phyloP scores from a whole-genome alignment of 2,888 invertebrate species.

The Fragum sueziense region DNA sequence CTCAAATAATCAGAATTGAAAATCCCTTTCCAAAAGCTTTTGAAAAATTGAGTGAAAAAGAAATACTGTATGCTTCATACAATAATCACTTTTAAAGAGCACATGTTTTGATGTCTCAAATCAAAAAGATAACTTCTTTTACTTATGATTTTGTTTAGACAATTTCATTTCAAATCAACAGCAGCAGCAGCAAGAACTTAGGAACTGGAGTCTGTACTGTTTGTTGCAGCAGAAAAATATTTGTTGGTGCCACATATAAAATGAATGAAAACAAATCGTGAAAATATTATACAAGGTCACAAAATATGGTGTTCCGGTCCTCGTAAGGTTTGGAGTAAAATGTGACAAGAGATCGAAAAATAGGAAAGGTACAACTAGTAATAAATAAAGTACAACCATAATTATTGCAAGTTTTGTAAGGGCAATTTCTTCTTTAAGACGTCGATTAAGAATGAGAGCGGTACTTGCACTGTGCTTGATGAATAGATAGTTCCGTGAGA shows the following conservation, averaged over 20 bases:
- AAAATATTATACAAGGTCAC: slow-evolving; percentile 74
- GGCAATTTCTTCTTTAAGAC: slow-evolving; percentile 75
- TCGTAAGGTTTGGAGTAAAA: slow-evolving; percentile 62
- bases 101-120: too few species aligned
- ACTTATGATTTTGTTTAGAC: too few species aligned
- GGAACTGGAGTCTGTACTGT: slow-evolving; percentile 75
- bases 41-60: too few species aligned
- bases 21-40: too few species aligned
- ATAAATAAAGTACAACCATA: slow-evolving; percentile 73
- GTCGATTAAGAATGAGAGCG: slow-evolving; percentile 70
- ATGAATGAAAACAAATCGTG: slow-evolving; percentile 76
- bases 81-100: too few species aligned
- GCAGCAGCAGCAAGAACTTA: slow-evolving; percentile 77
- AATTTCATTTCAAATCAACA: slow-evolving; percentile 61
- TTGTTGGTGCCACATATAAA: slow-evolving; percentile 76
- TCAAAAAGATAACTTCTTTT: too few species aligned
- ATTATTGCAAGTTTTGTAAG: slow-evolving; percentile 74
- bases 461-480: slow-evolving; percentile 71
- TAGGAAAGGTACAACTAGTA: slow-evolving; percentile 75
- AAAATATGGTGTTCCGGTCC: slow-evolving; percentile 63
- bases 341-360: slow-evolving; percentile 70
- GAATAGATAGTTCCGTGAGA: slow-evolving; percentile 68
- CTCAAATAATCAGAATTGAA: too few species aligned
- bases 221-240: slow-evolving; percentile 79
- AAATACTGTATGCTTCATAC: too few species aligned